These are phyloP conservation scores for Hyposoter didymator DNA, from an alignment of 2,888 invertebrate genomes.

Conservation along the genomic window DNA sequence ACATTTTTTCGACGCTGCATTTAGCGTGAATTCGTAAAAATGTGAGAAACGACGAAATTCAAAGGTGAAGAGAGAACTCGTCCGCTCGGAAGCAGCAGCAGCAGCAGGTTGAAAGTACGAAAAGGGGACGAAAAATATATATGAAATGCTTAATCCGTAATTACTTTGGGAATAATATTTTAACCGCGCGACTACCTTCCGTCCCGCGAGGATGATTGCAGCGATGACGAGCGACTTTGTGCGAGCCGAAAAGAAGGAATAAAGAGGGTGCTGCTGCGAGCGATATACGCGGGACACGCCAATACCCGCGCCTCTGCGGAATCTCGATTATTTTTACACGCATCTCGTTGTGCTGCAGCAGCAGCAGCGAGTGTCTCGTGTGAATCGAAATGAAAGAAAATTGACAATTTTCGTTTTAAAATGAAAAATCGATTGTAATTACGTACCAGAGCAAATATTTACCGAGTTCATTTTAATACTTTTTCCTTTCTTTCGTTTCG, in stretches of 20 bases:
- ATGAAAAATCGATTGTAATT: no score
- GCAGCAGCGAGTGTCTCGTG: no score
- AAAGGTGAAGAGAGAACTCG: background rate
- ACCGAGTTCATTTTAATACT: background rate
- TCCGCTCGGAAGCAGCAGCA: background rate
- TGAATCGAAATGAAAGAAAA: no score
- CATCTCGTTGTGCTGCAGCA: constrained; percentile 4
- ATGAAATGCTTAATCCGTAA: constrained; percentile 17
- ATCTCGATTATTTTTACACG: constrained; percentile 52
- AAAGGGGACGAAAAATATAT: constrained; percentile 13
- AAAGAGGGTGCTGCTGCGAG: no score
- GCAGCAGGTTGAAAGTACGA: constrained; percentile 6
- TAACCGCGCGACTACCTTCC: constrained; percentile 15
- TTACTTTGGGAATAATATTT: constrained; percentile 45
- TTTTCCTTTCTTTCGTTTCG: background rate
- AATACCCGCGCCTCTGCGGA: no score
- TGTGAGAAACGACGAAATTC: constrained; percentile 1
- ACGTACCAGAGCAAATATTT: constrained; percentile 2
- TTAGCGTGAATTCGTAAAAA: background rate
- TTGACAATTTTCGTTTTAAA: no score
- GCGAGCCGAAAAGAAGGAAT: background rate
- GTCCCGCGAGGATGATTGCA: constrained; percentile 27
- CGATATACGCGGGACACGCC: no score
- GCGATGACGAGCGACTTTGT: constrained; percentile 29
- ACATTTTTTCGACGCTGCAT: background rate